phyloP scores from a whole-genome alignment of 1,140 invertebrate species.

The Nylanderia fulva region DNA sequence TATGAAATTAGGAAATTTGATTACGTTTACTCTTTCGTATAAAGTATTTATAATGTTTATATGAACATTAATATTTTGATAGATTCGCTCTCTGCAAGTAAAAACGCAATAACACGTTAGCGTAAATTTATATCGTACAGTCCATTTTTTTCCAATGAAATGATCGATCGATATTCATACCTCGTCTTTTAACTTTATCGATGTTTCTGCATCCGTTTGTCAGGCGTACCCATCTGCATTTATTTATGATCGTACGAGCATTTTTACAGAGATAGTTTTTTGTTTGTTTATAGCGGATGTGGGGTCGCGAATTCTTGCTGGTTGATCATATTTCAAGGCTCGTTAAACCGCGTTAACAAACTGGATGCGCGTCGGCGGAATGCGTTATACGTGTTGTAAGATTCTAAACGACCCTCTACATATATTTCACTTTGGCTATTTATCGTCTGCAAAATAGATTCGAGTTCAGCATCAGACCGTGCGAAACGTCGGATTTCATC shows the following conservation, averaged over 20 bases:
- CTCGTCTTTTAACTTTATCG: not conserved
- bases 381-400: slow-evolving; percentile 31
- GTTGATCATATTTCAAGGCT: slow-evolving; percentile 45
- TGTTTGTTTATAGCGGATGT: not conserved
- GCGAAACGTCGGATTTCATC: slow-evolving; percentile 9
- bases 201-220: not conserved
- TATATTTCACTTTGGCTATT: slow-evolving; percentile 37
- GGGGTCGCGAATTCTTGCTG: not conserved
- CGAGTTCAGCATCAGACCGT: slow-evolving; percentile 16
- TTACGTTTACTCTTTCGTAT: too few relatives aligned
- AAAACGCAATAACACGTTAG: not conserved
- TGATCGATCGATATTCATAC: slow-evolving; percentile 44
- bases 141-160: slow-evolving; percentile 7
- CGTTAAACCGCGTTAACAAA: slow-evolving; percentile 49
- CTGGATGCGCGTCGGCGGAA: slow-evolving; percentile 5
- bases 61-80: not conserved
- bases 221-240: slow-evolving; percentile 3
- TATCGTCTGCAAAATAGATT: slow-evolving; percentile 31
- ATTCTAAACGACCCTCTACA: slow-evolving; percentile 32
- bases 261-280: slow-evolving; percentile 19
- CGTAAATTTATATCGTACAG: slow-evolving; percentile 7
- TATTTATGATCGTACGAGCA: slow-evolving; percentile 11
- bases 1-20: too few relatives aligned
- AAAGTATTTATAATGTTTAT: too few relatives aligned
- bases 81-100: not conserved